Percentiles rank a stretch among this genome's conserved stretches.
These are phyloP conservation scores for Metopolophium dirhodum DNA, from an alignment of 1,140 invertebrate species.

Conservation along the genomic window DNA sequence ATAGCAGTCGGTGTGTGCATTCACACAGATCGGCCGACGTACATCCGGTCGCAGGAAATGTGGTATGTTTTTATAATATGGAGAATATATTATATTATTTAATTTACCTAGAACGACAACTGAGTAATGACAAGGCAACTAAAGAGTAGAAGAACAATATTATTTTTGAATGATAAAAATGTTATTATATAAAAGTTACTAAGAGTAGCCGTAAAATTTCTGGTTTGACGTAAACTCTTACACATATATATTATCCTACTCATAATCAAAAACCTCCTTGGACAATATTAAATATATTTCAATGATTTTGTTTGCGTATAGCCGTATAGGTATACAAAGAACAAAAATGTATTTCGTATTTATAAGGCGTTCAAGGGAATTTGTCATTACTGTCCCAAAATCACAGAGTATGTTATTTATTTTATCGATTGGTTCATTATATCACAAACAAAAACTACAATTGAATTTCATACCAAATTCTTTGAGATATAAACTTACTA, in stretches of 20 bases:
- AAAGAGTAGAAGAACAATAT: neutral
- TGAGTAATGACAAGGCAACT: neutral
- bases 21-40: slow-evolving; percentile 12
- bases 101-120: neutral
- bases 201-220: neutral
- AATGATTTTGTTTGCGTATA: neutral
- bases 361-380: neutral
- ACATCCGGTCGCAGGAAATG: slow-evolving; percentile 23
- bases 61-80: slow-evolving; percentile 19
- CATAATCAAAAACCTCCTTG: neutral
- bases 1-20: slow-evolving; percentile 7
- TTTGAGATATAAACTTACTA: neutral
- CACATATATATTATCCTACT: neutral
- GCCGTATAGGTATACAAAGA: neutral
- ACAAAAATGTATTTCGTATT: neutral
- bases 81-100: slow-evolving; percentile 6
- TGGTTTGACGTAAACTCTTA: neutral
- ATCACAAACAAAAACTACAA: neutral
- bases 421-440: neutral
- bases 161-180: neutral
- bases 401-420: neutral
- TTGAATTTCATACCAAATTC: neutral
- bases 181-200: neutral
- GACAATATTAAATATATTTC: neutral
- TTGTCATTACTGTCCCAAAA: neutral